Evolutionary conservation across 2,113 vertebrate species (phyloP).

Genomic region (Vulpes vulpes): DNA sequence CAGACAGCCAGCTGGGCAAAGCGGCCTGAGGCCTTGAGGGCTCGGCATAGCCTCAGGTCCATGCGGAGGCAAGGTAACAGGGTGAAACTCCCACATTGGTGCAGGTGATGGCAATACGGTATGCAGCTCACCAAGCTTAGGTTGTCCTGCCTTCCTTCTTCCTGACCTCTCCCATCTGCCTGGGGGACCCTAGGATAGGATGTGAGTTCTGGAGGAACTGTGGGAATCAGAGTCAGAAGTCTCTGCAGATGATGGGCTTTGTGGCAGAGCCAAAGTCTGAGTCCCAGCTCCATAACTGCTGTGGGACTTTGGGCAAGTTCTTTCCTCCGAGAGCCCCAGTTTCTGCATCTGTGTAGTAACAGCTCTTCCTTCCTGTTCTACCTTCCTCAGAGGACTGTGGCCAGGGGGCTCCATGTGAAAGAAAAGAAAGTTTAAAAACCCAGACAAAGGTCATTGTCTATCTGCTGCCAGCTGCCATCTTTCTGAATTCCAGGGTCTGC

Average conservation of each 20-base stretch:
- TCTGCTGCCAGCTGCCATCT: conserved; percentile 32
- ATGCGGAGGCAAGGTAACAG: no score
- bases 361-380: background rate
- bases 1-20: background rate
- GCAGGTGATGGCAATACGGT: background rate
- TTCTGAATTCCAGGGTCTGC: conserved; percentile 40
- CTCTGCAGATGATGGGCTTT: background rate
- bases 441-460: background rate
- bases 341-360: background rate
- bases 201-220: background rate
- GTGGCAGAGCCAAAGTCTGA: background rate
- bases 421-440: conserved; percentile 20
- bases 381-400: background rate
- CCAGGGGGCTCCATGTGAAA: background rate
- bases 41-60: background rate
- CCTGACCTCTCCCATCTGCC: background rate
- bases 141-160: background rate
- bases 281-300: background rate
- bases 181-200: background rate
- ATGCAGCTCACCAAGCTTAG: accelerated
- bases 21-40: background rate
- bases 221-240: background rate
- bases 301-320: background rate
- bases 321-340: background rate
- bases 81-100: background rate